Evolutionary conservation across 1,140 invertebrate species (phyloP).

Genomic region (Tetragnatha versicolor): DNA sequence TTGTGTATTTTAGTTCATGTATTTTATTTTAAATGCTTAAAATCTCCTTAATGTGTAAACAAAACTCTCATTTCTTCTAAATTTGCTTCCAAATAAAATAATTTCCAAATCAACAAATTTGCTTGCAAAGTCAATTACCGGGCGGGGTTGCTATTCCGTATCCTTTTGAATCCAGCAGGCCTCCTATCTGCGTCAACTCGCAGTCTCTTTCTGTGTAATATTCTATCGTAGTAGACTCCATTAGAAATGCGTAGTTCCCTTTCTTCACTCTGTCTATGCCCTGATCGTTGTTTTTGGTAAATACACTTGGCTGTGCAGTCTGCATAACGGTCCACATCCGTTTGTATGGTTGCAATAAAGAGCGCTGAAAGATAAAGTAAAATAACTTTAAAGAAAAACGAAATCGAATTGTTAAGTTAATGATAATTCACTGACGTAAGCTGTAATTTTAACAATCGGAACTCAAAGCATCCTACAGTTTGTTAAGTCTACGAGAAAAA

Average conservation of each 20-base stretch:
- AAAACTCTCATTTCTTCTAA: too few relatives aligned
- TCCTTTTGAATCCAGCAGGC: conserved; percentile 66
- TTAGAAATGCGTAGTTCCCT: conserved; percentile 67
- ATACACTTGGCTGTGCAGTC: conserved; percentile 66
- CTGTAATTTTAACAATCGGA: too few relatives aligned
- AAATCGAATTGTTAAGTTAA: too few relatives aligned
- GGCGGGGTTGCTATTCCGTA: conserved; percentile 65
- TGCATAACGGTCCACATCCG: conserved; percentile 69
- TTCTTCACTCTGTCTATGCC: conserved; percentile 66
- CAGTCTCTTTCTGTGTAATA: conserved; percentile 65
- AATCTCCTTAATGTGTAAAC: too few relatives aligned
- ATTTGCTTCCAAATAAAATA: too few relatives aligned
- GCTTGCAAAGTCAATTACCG: conserved; percentile 44
- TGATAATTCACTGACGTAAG: too few relatives aligned
- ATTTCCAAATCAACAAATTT: neutral
- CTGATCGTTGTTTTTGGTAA: conserved; percentile 64
- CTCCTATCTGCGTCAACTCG: conserved; percentile 66
- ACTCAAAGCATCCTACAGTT: too few relatives aligned
- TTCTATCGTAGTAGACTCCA: conserved; percentile 67
- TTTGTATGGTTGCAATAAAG: conserved; percentile 67
- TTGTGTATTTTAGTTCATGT: too few relatives aligned
- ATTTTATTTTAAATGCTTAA: too few relatives aligned
- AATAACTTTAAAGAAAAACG: too few relatives aligned
- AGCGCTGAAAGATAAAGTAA: conserved; percentile 61
- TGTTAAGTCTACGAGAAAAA: too few relatives aligned